Percentiles rank a stretch among this genome's conserved stretches.
Evolutionary conservation across 2,113 vertebrate genomes (phyloP).

Genomic region (Nansenia antarctica): DNA sequence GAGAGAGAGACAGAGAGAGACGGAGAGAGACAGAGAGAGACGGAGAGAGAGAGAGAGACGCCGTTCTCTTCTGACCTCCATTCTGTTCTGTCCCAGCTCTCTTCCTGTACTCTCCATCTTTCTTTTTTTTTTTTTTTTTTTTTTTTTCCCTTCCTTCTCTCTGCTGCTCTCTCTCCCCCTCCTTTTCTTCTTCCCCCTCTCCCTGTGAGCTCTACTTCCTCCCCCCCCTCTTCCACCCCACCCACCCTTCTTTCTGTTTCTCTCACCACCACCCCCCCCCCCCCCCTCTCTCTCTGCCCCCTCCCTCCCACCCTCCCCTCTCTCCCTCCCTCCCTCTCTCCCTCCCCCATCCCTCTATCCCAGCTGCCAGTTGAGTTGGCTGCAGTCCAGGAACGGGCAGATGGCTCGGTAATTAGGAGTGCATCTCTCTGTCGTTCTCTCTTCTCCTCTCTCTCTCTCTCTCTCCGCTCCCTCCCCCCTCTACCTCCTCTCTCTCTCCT

Average conservation of each 20-base stretch:
- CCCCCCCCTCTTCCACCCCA: slow-evolving; percentile 50
- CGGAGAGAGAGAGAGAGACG: no score
- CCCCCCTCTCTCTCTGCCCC: slow-evolving; percentile 34
- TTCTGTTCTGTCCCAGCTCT: not conserved
- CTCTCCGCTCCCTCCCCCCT: not conserved
- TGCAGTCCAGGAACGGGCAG: slow-evolving; percentile 82
- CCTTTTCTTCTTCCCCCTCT: slow-evolving; percentile 48
- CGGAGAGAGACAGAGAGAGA: no score
- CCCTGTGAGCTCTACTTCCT: slow-evolving; percentile 56
- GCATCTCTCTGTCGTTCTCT: slow-evolving; percentile 74
- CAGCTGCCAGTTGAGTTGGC: slow-evolving; percentile 85
- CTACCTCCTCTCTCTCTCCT: slow-evolving; percentile 26
- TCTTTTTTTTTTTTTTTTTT: slow-evolving; percentile 33
- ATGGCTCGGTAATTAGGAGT: slow-evolving; percentile 84
- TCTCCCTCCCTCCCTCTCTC: slow-evolving; percentile 17
- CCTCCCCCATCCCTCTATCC: slow-evolving; percentile 63
- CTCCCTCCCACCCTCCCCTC: slow-evolving; percentile 48
- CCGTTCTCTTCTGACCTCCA: no score
- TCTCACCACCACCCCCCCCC: no score
- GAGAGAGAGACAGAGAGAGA: no score
- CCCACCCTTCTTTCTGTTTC: not conserved
- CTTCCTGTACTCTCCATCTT: slow-evolving; percentile 42
- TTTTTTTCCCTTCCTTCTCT: slow-evolving; percentile 17
- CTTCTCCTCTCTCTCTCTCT: slow-evolving; percentile 38
- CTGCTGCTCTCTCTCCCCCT: slow-evolving; percentile 10